These are phyloP conservation scores for Gambelia wislizenii DNA, from an alignment of 2,797 vertebrate genomes.

Conservation along the genomic window DNA sequence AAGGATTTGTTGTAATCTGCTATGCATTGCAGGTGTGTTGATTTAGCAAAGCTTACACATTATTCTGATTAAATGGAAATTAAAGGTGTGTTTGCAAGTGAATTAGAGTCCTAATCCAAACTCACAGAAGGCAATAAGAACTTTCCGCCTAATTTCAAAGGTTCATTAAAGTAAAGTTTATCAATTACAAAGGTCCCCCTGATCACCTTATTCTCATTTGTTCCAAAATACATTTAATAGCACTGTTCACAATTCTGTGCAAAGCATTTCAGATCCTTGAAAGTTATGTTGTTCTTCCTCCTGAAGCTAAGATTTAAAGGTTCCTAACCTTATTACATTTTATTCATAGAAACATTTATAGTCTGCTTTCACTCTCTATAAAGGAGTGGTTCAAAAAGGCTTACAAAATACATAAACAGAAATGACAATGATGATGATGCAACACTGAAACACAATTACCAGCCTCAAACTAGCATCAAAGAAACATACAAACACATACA, in stretches of 20 bases:
- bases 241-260: background rate
- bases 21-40: conserved; percentile 11
- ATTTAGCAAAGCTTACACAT: conserved; percentile 16
- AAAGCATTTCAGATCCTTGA: background rate
- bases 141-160: conserved; percentile 8
- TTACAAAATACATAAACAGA: background rate
- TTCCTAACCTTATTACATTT: background rate
- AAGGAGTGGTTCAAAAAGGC: background rate
- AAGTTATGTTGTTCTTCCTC: background rate
- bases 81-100: conserved; percentile 18
- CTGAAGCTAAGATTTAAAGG: background rate
- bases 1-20: background rate
- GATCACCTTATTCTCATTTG: background rate
- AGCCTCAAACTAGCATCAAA: background rate
- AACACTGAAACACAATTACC: background rate
- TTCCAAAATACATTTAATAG: background rate
- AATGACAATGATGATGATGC: background rate
- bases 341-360: background rate
- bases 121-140: background rate
- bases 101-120: background rate
- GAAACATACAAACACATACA: too few species aligned
- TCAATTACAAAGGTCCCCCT: background rate
- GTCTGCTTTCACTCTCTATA: background rate
- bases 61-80: conserved; percentile 17
- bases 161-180: conserved; percentile 14